These are phyloP conservation scores for Mastacembelus armatus DNA, from an alignment of 2,797 vertebrate species.

Conservation along the genomic window DNA sequence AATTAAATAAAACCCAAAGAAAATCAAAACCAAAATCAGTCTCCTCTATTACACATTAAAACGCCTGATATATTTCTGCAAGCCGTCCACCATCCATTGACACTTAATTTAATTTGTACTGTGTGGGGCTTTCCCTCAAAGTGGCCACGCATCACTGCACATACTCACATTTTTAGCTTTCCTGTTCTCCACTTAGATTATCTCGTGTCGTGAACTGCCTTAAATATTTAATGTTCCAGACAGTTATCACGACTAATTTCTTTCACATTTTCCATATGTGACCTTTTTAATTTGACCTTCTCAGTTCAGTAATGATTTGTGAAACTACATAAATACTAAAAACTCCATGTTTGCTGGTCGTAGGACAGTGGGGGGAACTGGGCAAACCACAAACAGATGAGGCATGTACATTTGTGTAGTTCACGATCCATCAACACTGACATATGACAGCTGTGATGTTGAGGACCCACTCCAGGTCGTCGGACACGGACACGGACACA, in stretches of 20 bases:
- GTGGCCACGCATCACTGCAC: conserved; percentile 76
- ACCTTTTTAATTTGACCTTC: conserved; percentile 44
- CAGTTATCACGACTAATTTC: conserved; percentile 40
- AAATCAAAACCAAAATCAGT: background rate
- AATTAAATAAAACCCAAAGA: background rate
- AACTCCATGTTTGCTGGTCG: conserved; percentile 24
- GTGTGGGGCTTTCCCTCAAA: conserved; percentile 56
- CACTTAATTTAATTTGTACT: conserved; percentile 85
- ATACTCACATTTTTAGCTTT: conserved; percentile 55
- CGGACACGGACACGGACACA: no score
- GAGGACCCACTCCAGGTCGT: conserved; percentile 30
- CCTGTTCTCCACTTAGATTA: conserved; percentile 71
- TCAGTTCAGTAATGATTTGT: conserved; percentile 43
- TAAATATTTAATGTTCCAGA: conserved; percentile 50
- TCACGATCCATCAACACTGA: conserved; percentile 32
- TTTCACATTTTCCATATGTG: conserved; percentile 40
- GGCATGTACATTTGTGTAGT: conserved; percentile 6
- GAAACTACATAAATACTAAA: conserved; percentile 47
- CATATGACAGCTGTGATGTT: conserved; percentile 24
- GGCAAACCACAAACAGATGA: conserved; percentile 16
- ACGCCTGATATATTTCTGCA: conserved; percentile 81
- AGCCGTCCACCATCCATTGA: conserved; percentile 66
- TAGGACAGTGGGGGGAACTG: conserved; percentile 7
- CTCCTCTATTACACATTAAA: conserved; percentile 77
- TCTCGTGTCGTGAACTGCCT: conserved; percentile 72